Evolutionary conservation across 2,888 invertebrate genomes (phyloP), one percentile per base, ranked within the genome.

Genomic region (Sympetrum striolatum): DNA sequence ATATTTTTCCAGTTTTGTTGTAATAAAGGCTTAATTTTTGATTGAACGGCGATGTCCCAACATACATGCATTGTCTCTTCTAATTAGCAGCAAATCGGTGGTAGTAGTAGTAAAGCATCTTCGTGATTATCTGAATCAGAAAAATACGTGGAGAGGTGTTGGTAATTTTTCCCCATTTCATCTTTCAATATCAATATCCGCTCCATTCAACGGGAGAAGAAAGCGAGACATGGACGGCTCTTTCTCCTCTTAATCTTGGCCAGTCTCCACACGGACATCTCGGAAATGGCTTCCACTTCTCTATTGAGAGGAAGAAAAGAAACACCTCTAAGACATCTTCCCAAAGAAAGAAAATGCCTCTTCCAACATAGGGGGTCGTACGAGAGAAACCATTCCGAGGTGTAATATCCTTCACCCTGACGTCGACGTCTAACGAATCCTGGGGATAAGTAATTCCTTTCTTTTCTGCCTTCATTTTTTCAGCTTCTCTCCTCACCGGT

Each of bases 321-420:
- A 60, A 86, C 86, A 86, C 86, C 86, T 86, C 60, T 86, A 86
- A 58, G 86, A 64, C 86, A 60, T 64, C 86, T 31, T 60, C 37
- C 53, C 22, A 60, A 86, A 86, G 60, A 86, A 86, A 60, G 60
- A 53, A 86, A 86, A 86, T 86, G 64, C 25, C 73, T 22, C 10
- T 60, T 22, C n/a, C 10, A 25, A 73, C 31, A 3, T n/a, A n/a
- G 81, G 12, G 31, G 2, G 53, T 15, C 37, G 53, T 60, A 60
- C 12, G 31, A n/a, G 86, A 86, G 86, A 86, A 86, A 64, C 86
- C 86, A 86, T 86, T 86, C 25, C 25, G 14, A 73, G 31, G 73
- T 25, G 73, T 73, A 73, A 73, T 73, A 73, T 73, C 73, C 31
- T 31, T 31, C 31, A 73, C 31, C 14, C 73, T 12, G 73, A 25